Base-by-base conservation (phyloP, 2,113 vertebrate genomes). In the Ictidomys tridecemlineatus region DNA sequence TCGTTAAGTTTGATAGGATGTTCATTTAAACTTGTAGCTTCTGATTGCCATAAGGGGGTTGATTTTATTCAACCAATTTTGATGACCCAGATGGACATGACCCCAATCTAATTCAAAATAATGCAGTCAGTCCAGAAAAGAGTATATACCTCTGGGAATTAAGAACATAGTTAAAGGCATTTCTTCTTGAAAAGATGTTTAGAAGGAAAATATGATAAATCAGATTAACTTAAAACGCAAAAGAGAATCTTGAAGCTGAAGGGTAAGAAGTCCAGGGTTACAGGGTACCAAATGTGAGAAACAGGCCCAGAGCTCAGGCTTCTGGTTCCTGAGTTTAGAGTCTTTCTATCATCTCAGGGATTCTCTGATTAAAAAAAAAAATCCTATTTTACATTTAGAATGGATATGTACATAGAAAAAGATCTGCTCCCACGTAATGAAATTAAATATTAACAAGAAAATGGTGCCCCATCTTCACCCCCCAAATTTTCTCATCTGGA, bases 361-460 rank as follows among this genome's bases (percentile, higher is more conserved):
- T 37, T 39, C 14, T 37, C 14, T 26, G 51, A 70, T 14, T 39
- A 85, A 78, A 72, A 63, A 16, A 67, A 72, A 63, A 16, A 67
- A 34, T 70, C 67, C 28, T 42, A 69, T 72, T 53, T 88, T 84
- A 53, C 48, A 88, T 63, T 83, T 51, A n/a, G 77, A 88, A 61
- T 48, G 72, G 14, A 22, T 79, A 70, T 58, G 28, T 69, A 30
- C 26, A 89, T 85, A 63, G 56, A 69, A 69, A 74, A 82, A 65
- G 28, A 10, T 78, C 72, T 86, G 70, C 63, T 77, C 92, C 78
- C 8, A 32, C 56, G 63, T 65, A 67, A 89, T 76, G 76, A 82
- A 86, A 93, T 65, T 89, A 79, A 30, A 89, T 51, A 72, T 56
- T 77, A 56, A 83, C n/a, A 89, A 89, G 63, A 77, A 94, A 88